Conservation (phyloP, 2,113 vertebrate species). For the Ciconia maguari region DNA sequence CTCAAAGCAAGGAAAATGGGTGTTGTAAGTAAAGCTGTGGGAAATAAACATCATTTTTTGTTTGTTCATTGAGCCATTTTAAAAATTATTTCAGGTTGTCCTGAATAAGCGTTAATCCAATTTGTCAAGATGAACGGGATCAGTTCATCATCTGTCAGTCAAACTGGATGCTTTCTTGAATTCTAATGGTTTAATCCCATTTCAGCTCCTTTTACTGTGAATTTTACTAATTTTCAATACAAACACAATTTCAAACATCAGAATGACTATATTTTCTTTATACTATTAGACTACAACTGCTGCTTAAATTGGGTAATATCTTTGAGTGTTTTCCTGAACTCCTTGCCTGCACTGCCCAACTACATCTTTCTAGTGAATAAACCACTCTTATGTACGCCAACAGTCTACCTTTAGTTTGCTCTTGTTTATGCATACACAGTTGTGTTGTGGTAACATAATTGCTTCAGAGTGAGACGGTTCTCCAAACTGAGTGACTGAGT, state of each 20-base stretch:
- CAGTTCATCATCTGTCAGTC: background rate
- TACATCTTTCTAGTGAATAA: background rate
- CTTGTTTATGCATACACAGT: background rate
- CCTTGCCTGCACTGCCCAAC: background rate
- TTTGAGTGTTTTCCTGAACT: background rate
- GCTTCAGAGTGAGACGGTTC: background rate
- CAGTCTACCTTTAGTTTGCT: background rate
- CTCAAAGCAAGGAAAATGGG: background rate
- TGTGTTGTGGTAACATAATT: background rate
- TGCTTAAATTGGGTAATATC: background rate
- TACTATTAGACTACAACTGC: background rate
- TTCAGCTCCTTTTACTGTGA: background rate
- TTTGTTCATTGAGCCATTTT: background rate
- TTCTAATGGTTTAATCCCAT: background rate
- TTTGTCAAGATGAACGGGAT: background rate
- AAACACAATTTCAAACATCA: background rate
- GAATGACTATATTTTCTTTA: background rate
- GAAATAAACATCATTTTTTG: background rate
- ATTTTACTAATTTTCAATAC: background rate
- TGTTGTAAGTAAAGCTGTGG: background rate
- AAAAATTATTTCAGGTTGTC: background rate
- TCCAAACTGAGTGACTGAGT: background rate
- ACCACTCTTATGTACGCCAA: fast-evolving
- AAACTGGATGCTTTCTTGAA: background rate
- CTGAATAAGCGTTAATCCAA: background rate